Conservation (phyloP, 2,797 vertebrate genomes). For the Sparidentex hasta region DNA sequence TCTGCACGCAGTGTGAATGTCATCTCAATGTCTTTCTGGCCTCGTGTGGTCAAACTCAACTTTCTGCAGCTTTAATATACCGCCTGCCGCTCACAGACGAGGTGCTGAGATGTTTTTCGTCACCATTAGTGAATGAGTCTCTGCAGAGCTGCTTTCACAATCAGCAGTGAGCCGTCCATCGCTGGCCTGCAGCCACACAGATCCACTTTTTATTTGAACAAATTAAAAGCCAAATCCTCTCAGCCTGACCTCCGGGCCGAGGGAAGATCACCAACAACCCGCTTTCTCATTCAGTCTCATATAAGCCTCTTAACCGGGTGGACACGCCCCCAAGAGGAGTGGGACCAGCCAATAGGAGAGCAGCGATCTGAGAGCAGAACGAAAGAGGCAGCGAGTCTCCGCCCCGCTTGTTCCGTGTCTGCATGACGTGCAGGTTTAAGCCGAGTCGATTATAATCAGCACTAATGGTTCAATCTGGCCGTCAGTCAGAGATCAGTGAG, state of each 20-base stretch:
- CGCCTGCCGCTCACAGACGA: neutral
- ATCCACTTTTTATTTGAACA: constrained; percentile 17
- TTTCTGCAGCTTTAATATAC: neutral
- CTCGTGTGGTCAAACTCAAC: neutral
- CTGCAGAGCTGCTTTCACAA: neutral
- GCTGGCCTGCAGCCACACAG: neutral
- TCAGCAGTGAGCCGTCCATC: too few relatives aligned
- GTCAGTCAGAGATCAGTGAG: neutral
- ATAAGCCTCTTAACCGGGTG: constrained; percentile 47
- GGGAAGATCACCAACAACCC: neutral
- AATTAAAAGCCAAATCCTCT: constrained; percentile 52
- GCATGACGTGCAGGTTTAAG: constrained; percentile 31
- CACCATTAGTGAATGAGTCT: too few relatives aligned
- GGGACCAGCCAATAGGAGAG: constrained; percentile 17
- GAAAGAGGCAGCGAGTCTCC: neutral
- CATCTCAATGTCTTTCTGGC: neutral
- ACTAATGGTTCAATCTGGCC: constrained; percentile 1
- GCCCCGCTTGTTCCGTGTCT: neutral
- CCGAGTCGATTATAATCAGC: neutral
- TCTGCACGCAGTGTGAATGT: too few relatives aligned
- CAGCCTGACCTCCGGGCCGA: neutral
- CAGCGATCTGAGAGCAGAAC: neutral
- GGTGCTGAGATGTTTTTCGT: neutral
- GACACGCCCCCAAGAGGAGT: neutral
- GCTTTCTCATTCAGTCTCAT: constrained; percentile 10